phyloP scores from a whole-genome alignment of 2,888 invertebrate species.

The Labia minor region DNA sequence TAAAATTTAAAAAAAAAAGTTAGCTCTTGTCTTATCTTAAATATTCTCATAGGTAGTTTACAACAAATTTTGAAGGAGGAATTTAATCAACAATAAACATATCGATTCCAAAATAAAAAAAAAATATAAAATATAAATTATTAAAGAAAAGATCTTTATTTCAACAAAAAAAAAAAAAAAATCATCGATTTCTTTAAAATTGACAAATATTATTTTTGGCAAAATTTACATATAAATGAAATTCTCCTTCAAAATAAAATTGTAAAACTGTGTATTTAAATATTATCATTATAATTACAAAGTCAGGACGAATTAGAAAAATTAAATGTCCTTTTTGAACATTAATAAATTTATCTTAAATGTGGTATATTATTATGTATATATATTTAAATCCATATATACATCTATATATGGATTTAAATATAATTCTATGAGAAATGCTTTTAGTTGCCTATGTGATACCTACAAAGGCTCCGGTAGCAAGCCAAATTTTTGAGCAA shows the following conservation, averaged over 20 bases:
- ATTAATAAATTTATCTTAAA: neutral
- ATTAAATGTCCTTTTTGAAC: constrained; percentile 9
- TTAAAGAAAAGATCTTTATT: too few species aligned
- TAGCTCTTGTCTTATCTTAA: constrained; percentile 13
- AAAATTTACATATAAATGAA: neutral
- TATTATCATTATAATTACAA: constrained; percentile 6
- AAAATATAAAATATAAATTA: too few species aligned
- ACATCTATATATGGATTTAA: neutral
- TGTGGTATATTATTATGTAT: neutral
- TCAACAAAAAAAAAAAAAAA: neutral
- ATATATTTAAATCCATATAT: neutral
- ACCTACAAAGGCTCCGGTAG: neutral
- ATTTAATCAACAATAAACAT: neutral
- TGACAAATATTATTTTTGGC: neutral
- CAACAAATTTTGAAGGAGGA: neutral
- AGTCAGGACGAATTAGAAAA: neutral
- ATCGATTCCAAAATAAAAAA: neutral
- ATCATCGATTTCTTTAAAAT: too few species aligned
- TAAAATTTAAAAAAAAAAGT: neutral
- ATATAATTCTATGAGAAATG: neutral
- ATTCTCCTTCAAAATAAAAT: neutral
- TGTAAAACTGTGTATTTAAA: neutral
- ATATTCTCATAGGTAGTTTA: neutral
- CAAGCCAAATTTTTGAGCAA: neutral
- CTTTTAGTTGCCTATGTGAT: constrained; percentile 13